A percentile compares a stretch with the other conserved stretches of the same genome.
These are phyloP conservation scores for Cantharis rufa DNA, from an alignment of 2,888 invertebrate species.

Conservation along the genomic window DNA sequence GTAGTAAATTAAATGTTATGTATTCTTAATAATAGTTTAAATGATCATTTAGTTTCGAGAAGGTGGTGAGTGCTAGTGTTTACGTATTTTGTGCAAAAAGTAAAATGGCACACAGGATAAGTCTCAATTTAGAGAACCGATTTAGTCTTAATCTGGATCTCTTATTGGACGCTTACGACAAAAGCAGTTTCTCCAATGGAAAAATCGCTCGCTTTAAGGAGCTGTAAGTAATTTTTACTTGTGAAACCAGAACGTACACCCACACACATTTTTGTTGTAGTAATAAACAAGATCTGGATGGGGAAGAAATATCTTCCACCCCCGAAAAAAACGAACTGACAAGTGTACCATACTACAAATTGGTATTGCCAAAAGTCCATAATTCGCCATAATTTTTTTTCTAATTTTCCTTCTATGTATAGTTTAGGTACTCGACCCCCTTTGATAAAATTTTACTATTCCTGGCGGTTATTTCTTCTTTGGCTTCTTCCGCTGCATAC, in stretches of 20 bases:
- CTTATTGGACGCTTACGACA: background rate
- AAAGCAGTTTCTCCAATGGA: background rate
- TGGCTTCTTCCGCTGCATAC: conserved; percentile 65
- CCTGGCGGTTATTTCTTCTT: conserved; percentile 62
- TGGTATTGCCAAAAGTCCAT: background rate
- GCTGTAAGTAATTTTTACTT: background rate
- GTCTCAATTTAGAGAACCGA: background rate
- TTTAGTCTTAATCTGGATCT: background rate
- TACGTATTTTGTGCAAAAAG: background rate
- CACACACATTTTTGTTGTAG: background rate
- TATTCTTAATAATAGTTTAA: background rate
- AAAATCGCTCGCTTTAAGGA: background rate
- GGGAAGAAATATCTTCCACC: background rate
- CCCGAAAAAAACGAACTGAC: background rate
- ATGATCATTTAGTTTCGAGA: background rate
- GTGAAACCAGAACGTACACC: background rate
- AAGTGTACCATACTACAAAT: background rate
- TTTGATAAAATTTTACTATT: conserved; percentile 63
- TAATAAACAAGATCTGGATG: background rate
- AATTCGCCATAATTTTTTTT: background rate
- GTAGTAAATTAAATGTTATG: background rate
- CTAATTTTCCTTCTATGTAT: conserved; percentile 43
- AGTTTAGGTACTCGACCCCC: conserved; percentile 69
- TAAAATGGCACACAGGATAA: background rate
- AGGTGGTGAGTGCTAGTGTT: background rate